These are phyloP conservation scores for Dermochelys coriacea DNA, from an alignment of 2,797 vertebrate genomes.

Conservation along the genomic window DNA sequence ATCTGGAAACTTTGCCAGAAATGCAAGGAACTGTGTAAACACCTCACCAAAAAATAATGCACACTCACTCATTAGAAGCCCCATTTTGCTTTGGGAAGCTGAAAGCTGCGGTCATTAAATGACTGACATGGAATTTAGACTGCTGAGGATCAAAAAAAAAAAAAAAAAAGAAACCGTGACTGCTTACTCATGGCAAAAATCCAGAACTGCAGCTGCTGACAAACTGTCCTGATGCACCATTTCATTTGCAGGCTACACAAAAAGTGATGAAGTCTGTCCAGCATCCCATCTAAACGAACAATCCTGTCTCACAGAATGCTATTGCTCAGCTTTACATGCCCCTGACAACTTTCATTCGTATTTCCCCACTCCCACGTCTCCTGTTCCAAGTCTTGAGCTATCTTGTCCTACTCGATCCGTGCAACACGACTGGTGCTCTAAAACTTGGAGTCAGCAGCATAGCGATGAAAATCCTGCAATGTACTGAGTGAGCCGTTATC, in stretches of 20 bases:
- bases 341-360: background rate
- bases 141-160: too few relatives aligned
- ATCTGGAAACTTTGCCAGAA: background rate
- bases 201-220: background rate
- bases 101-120: background rate
- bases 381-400: background rate
- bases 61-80: background rate
- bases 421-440: background rate
- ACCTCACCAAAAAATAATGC: background rate
- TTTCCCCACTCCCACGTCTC: background rate
- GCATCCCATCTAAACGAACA: background rate
- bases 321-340: too few relatives aligned
- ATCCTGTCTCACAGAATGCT: background rate
- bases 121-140: background rate
- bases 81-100: background rate
- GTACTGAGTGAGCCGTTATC: background rate
- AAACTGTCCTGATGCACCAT: background rate
- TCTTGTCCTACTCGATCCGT: background rate
- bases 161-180: background rate
- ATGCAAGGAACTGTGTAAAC: background rate
- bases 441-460: background rate
- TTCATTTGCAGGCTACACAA: background rate
- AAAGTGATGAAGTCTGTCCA: background rate
- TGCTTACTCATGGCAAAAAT: background rate
- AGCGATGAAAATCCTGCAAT: background rate